Conservation (phyloP, 2,797 vertebrate species). For the Arrhamphus sclerolepis region DNA sequence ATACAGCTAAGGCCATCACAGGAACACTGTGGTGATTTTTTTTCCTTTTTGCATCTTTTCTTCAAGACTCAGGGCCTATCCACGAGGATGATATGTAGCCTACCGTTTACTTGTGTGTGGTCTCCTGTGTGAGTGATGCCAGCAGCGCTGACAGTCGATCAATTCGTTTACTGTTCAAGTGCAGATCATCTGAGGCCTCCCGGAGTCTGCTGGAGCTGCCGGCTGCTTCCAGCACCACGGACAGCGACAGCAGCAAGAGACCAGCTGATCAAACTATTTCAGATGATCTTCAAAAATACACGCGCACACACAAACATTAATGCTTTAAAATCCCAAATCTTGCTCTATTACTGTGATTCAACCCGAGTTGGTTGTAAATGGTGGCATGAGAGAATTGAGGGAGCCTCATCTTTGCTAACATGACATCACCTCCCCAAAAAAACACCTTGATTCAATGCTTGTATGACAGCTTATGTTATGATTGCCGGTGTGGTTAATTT, state of each 20-base stretch:
- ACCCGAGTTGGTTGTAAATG: too few relatives aligned
- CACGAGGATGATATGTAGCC: conserved; percentile 58
- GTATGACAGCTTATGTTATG: neutral
- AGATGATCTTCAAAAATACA: neutral
- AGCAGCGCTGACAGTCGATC: conserved; percentile 71
- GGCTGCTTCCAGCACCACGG: conserved; percentile 72
- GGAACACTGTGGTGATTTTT: conserved; percentile 52
- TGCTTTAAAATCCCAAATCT: neutral
- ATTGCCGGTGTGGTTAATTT: conserved; percentile 20
- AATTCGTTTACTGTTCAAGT: conserved; percentile 70
- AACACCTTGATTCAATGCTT: neutral
- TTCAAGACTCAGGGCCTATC: conserved; percentile 33
- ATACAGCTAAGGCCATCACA: conserved; percentile 40
- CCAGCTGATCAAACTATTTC: neutral
- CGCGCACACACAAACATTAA: neutral
- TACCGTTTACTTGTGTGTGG: conserved; percentile 37
- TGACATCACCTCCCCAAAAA: conserved; percentile 52
- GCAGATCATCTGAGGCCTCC: conserved; percentile 56
- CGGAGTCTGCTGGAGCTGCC: conserved; percentile 42
- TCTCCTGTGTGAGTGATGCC: conserved; percentile 55
- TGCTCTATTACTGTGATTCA: too few relatives aligned
- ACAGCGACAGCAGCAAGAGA: conserved; percentile 58
- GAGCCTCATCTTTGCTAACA: conserved; percentile 21
- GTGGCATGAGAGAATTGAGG: conserved; percentile 10
- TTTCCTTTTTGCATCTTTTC: conserved; percentile 33